Evolutionary conservation across 1,140 invertebrate genomes (phyloP).

Genomic region (Atta cephalotes): DNA sequence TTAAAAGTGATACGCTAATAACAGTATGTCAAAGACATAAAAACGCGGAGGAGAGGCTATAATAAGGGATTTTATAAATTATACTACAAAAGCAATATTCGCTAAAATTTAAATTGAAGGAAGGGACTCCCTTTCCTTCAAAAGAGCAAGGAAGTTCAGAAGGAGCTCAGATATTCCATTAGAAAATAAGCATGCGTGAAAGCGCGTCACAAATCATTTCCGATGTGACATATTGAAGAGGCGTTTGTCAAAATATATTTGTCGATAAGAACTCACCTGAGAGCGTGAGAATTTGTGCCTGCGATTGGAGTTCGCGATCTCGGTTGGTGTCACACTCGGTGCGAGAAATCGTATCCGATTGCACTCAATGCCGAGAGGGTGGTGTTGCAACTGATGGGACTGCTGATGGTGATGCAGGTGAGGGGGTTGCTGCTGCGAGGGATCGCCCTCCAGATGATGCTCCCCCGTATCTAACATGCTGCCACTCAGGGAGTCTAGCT

Average conservation of each 20-base stretch:
- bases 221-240: background rate
- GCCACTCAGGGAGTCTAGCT: slow-evolving; percentile 88
- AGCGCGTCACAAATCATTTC: background rate
- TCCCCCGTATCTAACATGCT: slow-evolving; percentile 86
- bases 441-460: slow-evolving; percentile 77
- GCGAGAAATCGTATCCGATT: slow-evolving; percentile 82
- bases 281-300: slow-evolving; percentile 88
- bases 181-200: background rate
- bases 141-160: background rate
- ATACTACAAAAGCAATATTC: background rate
- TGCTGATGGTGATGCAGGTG: slow-evolving; percentile 76
- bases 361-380: slow-evolving; percentile 75
- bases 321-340: slow-evolving; percentile 79
- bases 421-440: slow-evolving; percentile 78
- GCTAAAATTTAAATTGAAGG: background rate
- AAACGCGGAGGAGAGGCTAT: background rate
- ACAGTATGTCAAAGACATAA: background rate
- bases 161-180: background rate
- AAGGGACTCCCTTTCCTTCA: background rate
- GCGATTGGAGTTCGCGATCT: slow-evolving; percentile 78
- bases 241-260: background rate
- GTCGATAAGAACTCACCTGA: slow-evolving; percentile 84
- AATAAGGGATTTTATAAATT: background rate
- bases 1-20: slow-evolving; percentile 10
- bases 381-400: slow-evolving; percentile 75